phyloP scores from a whole-genome alignment of 2,888 invertebrate genomes.

The Xanthia icteritia region DNA sequence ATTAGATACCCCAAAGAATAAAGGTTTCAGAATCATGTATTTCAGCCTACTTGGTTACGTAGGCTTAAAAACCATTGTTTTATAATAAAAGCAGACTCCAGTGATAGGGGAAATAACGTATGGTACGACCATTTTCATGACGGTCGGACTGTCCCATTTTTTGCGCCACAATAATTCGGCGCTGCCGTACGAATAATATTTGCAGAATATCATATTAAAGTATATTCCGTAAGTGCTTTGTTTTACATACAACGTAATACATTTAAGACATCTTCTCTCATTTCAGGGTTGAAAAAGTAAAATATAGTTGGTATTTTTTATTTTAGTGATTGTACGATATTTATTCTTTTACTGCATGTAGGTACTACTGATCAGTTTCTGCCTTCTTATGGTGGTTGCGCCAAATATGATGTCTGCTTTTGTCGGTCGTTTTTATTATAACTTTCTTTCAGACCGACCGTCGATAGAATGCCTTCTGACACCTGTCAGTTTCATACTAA shows the following conservation, averaged over 20 bases:
- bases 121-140: neutral
- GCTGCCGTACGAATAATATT: conserved; percentile 19
- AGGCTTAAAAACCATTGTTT: neutral
- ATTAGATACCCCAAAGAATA: neutral
- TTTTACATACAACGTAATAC: neutral
- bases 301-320: neutral
- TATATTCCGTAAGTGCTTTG: neutral
- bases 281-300: neutral
- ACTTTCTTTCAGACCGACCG: neutral
- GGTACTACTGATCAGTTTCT: neutral
- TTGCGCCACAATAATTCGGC: neutral
- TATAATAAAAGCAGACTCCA: conserved; percentile 3
- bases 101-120: conserved; percentile 13
- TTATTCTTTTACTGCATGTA: neutral
- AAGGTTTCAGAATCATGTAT: neutral
- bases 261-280: neutral
- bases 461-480: no score
- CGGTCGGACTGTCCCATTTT: neutral
- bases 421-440: neutral
- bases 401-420: neutral
- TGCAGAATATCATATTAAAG: conserved; percentile 3
- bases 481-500: no score
- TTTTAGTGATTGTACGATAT: neutral
- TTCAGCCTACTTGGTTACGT: neutral
- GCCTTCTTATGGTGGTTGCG: neutral